These are phyloP conservation scores for Poeciliopsis turneri DNA, from an alignment of 2,797 vertebrate genomes.

Conservation along the genomic window DNA sequence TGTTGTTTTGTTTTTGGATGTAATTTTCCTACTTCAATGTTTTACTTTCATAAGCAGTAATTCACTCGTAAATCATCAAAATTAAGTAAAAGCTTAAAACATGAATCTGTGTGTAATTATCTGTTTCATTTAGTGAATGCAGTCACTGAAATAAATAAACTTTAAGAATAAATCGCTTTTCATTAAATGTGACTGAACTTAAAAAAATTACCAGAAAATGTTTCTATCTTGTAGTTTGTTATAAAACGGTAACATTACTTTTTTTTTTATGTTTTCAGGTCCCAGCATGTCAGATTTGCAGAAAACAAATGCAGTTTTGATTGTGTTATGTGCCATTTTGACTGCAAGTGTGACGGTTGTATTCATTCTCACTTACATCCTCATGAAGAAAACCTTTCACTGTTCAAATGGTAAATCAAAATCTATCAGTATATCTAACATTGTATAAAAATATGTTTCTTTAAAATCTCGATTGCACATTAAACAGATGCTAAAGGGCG, in stretches of 20 bases:
- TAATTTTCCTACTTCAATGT: background rate
- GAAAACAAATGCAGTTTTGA: accelerated
- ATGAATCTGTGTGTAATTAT: background rate
- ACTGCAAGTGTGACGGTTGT: conserved; percentile 2
- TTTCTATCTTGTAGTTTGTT: background rate
- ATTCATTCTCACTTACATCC: conserved; percentile 1
- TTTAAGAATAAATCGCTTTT: background rate
- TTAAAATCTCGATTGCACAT: background rate
- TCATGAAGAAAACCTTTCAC: background rate
- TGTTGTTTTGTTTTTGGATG: background rate
- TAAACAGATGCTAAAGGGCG: background rate
- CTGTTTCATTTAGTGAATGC: background rate
- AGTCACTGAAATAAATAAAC: background rate
- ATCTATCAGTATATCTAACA: background rate
- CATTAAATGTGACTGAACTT: background rate
- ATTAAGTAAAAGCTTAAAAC: background rate
- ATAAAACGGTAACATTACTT: background rate
- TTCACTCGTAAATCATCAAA: background rate
- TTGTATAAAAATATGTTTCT: background rate
- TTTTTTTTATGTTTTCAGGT: background rate
- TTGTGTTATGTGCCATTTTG: background rate
- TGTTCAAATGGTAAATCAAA: background rate
- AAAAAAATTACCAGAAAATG: background rate
- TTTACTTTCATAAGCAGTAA: background rate
- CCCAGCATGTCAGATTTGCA: accelerated